Base-by-base conservation (phyloP, 2,113 vertebrate genomes). In the Stegostoma tigrinum region DNA sequence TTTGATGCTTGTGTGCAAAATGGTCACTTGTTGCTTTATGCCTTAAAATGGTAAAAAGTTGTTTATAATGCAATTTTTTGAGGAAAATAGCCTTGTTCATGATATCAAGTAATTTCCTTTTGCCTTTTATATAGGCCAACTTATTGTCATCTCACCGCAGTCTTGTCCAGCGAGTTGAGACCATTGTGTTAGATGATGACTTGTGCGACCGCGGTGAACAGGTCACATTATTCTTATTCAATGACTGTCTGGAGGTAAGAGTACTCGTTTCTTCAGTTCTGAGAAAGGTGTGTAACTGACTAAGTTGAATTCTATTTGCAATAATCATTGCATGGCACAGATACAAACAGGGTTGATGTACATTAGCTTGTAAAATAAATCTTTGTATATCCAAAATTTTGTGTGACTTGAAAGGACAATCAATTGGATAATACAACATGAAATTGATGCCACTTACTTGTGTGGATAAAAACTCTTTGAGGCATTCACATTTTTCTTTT, bases 211-310 rank as follows among this genome's bases (percentile, higher is more conserved):
- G 98, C 70, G 99, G 99, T 72, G 99, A 99, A 96, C 97, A 99
- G 95, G 99, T 99, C 96, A 99, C 99, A 0, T 98, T 99, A 72
- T 99, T 99, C 95, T 98, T 99, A 96, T 99, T 99, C 97, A 99
- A 98, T 95, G 99, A 99, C 96, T 99, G 99, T 96, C 97, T 99
- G 0, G 99, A 99, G 99, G 99, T 99, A 97, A 97, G 96, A 45
- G 70, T 61, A 0, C 42, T 30, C 55, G 1, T 61, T 61, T 61
- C 30, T 52, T 72, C 14, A 52, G 67, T 27, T 52, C 48, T 72
- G 67, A 70, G 42, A 72, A 72, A 23, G 10, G n/a, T n/a, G 14
- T 61, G 12, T 34, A 91, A 8, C 61, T 90, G 45, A 48, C 42
- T 23, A 55, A 91, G 89, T 55, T n/a, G 55, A 91, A 64, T 64